These are phyloP conservation scores for Melanotaenia duboulayi DNA, from an alignment of 2,113 vertebrate genomes.

Conservation along the genomic window DNA sequence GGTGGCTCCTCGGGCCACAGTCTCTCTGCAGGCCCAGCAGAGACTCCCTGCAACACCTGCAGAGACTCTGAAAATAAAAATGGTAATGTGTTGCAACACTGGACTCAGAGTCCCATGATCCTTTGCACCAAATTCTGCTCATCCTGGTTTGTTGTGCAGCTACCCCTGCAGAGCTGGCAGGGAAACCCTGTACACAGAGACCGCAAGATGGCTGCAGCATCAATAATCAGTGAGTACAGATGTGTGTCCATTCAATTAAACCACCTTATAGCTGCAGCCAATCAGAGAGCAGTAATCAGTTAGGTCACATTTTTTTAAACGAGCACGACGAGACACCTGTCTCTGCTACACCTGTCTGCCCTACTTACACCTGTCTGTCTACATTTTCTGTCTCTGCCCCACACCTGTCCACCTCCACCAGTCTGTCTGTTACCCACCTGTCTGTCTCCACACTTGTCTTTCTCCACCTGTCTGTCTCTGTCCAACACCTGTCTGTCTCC, in stretches of 20 bases:
- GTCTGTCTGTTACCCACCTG: no score
- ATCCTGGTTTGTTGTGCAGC: background rate
- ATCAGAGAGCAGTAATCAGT: background rate
- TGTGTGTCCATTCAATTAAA: background rate
- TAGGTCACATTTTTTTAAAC: background rate
- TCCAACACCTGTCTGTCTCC: background rate
- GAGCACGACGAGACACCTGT: background rate
- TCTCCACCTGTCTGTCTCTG: background rate
- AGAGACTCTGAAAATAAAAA: slow-evolving; percentile 20
- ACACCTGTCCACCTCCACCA: background rate
- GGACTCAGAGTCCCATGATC: slow-evolving; percentile 36
- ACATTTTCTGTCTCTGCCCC: slow-evolving; percentile 29
- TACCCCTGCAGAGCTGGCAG: background rate
- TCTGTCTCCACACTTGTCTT: no score
- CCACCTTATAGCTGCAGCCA: background rate
- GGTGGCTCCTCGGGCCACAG: no score
- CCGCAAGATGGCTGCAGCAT: background rate
- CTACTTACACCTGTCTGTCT: background rate
- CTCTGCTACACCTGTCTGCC: background rate
- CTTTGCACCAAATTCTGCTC: slow-evolving; percentile 28
- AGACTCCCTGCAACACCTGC: background rate
- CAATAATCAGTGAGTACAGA: background rate
- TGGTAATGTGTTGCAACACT: slow-evolving; percentile 4
- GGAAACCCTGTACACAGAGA: slow-evolving; percentile 18
- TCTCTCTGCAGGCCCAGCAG: no score